phyloP scores from a whole-genome alignment of 2,113 vertebrate species.

The Elaphurus davidianus region DNA sequence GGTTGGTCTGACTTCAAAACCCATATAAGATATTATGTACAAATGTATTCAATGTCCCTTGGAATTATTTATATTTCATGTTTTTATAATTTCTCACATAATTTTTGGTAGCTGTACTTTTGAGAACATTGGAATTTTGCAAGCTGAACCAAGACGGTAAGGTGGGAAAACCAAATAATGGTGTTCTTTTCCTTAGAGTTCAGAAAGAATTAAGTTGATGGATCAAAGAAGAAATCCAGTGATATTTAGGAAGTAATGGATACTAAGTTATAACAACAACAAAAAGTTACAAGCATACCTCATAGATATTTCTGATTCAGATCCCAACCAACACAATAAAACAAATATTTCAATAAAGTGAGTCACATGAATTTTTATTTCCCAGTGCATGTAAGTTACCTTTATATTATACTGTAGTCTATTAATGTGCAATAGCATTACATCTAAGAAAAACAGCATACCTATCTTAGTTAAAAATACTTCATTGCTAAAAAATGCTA shows the following conservation, averaged over 20 bases:
- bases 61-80: not conserved
- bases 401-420: not conserved
- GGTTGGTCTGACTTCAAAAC: not conserved
- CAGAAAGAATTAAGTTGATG: not conserved
- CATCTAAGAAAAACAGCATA: not conserved
- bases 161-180: not conserved
- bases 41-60: not conserved
- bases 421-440: not conserved
- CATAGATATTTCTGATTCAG: not conserved
- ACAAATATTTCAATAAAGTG: not conserved
- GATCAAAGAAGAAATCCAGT: not conserved
- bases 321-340: not conserved
- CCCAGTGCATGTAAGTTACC: not conserved
- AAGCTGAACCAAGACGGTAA: not conserved
- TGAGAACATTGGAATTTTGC: not conserved
- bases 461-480: not conserved
- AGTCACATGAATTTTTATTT: not conserved
- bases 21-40: not conserved
- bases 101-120: not conserved
- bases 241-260: not conserved
- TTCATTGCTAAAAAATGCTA: not conserved
- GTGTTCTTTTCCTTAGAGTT: not conserved
- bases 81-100: not conserved
- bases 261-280: not conserved
- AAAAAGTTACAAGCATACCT: not conserved